Conservation (phyloP, 1,140 invertebrate genomes). For the Metopolophium dirhodum region DNA sequence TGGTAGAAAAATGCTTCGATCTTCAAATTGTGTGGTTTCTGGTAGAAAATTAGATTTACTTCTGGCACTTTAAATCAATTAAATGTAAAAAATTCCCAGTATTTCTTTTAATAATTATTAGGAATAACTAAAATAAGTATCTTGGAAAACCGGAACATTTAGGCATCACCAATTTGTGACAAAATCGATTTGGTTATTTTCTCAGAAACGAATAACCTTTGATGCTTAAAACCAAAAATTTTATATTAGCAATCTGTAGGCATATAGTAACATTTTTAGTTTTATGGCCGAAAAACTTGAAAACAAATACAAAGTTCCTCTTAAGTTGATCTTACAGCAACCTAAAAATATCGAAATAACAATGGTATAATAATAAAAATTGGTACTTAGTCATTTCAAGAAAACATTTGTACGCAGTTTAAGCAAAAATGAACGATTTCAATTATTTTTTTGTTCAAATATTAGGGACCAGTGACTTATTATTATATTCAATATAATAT, state of each 20-base stretch:
- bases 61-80: not conserved
- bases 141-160: not conserved
- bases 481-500: no score
- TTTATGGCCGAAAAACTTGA: not conserved
- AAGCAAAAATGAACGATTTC: not conserved
- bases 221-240: no score
- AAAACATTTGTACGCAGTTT: not conserved
- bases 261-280: no score
- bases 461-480: not conserved
- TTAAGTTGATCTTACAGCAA: not conserved
- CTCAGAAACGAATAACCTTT: no score
- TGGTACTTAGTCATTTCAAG: not conserved
- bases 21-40: not conserved
- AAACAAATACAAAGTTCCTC: not conserved
- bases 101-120: not conserved
- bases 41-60: not conserved
- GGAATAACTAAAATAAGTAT: not conserved
- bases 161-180: not conserved
- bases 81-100: not conserved
- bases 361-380: no score
- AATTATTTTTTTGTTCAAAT: no score
- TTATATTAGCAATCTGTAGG: no score
- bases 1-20: not conserved
- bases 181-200: no score
- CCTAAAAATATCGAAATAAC: not conserved